These are phyloP conservation scores for Tupiocoris notatus DNA, from an alignment of 2,888 invertebrate species.

Conservation along the genomic window DNA sequence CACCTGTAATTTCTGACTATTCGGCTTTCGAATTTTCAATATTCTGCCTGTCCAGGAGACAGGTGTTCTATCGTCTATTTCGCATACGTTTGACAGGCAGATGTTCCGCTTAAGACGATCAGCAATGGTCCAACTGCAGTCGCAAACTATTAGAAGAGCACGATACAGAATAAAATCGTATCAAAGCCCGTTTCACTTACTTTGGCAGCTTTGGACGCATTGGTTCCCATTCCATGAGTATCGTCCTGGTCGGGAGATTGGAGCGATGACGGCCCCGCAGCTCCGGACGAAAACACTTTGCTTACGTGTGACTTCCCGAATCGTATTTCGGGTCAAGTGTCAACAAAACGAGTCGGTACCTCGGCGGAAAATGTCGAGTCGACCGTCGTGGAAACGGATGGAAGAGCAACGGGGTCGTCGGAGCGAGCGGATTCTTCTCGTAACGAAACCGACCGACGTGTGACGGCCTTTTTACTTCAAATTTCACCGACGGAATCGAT, in stretches of 20 bases:
- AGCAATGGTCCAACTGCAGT: too few relatives aligned
- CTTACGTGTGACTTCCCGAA: background rate
- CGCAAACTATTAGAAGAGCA: too few relatives aligned
- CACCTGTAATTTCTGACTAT: too few relatives aligned
- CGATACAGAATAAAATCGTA: too few relatives aligned
- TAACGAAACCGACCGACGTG: background rate
- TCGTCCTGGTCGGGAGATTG: constrained; percentile 8
- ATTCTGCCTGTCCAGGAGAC: too few relatives aligned
- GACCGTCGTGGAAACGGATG: background rate
- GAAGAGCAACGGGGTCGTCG: background rate
- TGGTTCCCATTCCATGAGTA: constrained; percentile 56
- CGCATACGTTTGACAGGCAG: too few relatives aligned
- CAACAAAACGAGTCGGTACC: background rate
- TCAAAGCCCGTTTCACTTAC: constrained; percentile 55
- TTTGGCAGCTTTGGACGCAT: constrained; percentile 57
- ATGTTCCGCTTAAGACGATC: too few relatives aligned
- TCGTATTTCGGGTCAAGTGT: background rate
- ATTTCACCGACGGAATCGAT: too few relatives aligned
- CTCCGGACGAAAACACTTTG: constrained; percentile 32
- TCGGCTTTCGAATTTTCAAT: too few relatives aligned
- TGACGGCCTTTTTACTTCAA: too few relatives aligned
- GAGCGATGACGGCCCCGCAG: constrained; percentile 31
- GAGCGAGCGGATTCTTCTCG: background rate
- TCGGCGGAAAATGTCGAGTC: background rate
- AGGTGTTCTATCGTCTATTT: too few relatives aligned